A percentile compares a stretch with the other conserved stretches of the same genome.
Conservation (phyloP, 2,888 invertebrate species). For the Erpobdella octoculata region DNA sequence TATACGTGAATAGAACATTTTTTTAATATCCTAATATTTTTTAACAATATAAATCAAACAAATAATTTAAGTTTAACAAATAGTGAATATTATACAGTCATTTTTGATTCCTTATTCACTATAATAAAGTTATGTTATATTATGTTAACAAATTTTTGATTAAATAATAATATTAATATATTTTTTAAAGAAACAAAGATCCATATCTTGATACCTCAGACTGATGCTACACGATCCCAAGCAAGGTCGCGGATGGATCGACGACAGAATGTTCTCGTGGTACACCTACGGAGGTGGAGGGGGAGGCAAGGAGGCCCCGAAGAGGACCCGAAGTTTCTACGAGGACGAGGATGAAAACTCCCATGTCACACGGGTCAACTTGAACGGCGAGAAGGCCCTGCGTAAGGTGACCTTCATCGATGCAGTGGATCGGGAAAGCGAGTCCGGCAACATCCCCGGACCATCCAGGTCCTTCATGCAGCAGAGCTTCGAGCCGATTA, state of each 20-base stretch:
- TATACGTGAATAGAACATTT: too few species aligned
- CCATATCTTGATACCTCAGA: background rate
- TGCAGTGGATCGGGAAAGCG: background rate
- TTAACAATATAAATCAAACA: too few species aligned
- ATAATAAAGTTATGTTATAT: too few species aligned
- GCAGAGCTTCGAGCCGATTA: background rate
- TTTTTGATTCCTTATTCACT: too few species aligned
- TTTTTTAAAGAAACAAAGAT: too few species aligned
- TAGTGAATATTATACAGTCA: too few species aligned
- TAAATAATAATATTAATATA: too few species aligned
- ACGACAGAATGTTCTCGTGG: constrained; percentile 13
- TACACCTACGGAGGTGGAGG: constrained; percentile 1
- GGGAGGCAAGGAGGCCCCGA: background rate
- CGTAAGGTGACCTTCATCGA: constrained; percentile 8
- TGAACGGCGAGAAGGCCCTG: background rate
- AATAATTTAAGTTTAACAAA: too few species aligned
- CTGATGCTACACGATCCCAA: background rate
- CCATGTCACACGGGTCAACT: background rate
- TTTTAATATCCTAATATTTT: too few species aligned
- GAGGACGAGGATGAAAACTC: background rate
- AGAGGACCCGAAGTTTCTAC: background rate
- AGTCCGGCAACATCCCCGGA: background rate
- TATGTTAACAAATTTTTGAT: too few species aligned
- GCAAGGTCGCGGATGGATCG: background rate
- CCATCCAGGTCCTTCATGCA: background rate